Percentiles rank a stretch among this genome's conserved stretches.
phyloP scores from a whole-genome alignment of 2,113 vertebrate species.

The Peromyscus maniculatus region DNA sequence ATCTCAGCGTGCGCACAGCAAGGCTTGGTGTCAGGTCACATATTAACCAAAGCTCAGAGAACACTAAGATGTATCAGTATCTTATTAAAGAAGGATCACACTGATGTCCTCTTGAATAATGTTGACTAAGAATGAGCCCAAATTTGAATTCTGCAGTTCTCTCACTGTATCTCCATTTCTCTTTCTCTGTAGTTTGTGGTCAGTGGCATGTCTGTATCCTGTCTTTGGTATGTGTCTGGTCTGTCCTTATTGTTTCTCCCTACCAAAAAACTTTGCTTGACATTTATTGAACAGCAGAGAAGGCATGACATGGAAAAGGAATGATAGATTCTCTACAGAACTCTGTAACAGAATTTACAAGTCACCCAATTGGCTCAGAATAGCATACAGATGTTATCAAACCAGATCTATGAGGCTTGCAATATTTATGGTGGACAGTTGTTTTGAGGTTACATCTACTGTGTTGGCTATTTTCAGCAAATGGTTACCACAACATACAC shows the following conservation, averaged over 20 bases:
- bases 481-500: not conserved
- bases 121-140: not conserved
- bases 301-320: not conserved
- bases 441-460: not conserved
- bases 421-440: not conserved
- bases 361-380: not conserved
- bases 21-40: not conserved
- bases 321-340: not conserved
- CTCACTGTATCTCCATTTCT: not conserved
- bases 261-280: not conserved
- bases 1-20: not conserved
- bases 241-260: not conserved
- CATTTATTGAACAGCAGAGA: not conserved
- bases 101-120: not conserved
- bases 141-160: not conserved
- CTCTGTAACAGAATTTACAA: not conserved
- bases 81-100: not conserved
- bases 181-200: not conserved
- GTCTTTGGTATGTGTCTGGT: not conserved
- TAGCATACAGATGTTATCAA: not conserved
- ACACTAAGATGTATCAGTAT: not conserved
- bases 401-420: too few relatives aligned
- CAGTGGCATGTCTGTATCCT: not conserved
- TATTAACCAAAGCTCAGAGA: not conserved
- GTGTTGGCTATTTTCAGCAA: not conserved